Base-by-base conservation (phyloP, 2,888 invertebrate species). In the Dione vanillae region DNA sequence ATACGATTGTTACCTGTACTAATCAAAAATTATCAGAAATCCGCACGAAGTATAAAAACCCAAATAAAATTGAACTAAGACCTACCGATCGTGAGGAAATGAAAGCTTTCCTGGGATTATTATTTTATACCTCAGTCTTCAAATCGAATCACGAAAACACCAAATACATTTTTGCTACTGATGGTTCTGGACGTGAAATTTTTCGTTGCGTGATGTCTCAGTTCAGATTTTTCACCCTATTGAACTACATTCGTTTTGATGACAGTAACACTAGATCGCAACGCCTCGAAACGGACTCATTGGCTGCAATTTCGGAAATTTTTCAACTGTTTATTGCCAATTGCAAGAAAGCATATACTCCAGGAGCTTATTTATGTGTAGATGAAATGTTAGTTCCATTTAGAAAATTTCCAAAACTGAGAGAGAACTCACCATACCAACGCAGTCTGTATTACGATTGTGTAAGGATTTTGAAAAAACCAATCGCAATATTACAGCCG, bases 301-400 rank as follows among this genome's bases (percentile, higher is more conserved):
- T 67, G 2, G 66, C 56, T 35, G 56, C 66, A 45, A 56, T 66
- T 45, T 56, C 56, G n/a, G 35, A 69, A 9, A 19, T 79, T 16
- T 78, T 79, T 64, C 47, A 65, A 14, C 67, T 52, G 69, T 78
- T 80, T 65, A 64, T 78, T 5, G 10, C 67, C 40, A 76, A 77
- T 64, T 77, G 71, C 49, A 75, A 78, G 58, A 54, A 43, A 19
- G 12, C 62, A 19, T 79, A 77, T 65, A 70, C 54, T 45, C 65
- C 73, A 14, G 73, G 78, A 20, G 65, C 66, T 12, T 68, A 73
- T 56, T 61, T 69, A 3, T 71, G 71, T 37, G 70, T 77, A 45
- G 77, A 78, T 65, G 77, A 78, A 54, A 80, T 78, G 77, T 41
- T 80, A 14, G 65, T 78, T 37, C 3, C 8, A 8, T 3, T 8